Evolutionary conservation across 1,140 invertebrate genomes (phyloP), one percentile per base, ranked within the genome.

Genomic region (Drosophila burlai): DNA sequence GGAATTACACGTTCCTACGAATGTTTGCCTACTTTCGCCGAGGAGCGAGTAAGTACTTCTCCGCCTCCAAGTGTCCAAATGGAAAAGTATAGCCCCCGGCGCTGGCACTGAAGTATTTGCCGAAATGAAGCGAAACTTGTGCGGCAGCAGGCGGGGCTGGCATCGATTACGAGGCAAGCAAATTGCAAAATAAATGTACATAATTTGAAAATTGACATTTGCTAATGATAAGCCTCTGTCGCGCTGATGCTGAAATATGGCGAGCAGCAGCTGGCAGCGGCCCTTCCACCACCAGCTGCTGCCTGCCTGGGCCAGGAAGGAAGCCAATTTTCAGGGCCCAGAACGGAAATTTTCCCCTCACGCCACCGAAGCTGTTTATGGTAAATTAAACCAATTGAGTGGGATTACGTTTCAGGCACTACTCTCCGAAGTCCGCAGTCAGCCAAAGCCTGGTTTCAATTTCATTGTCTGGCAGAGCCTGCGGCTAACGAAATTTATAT

Each of bases 381-480:
- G 73, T 83, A 90, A 89, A 89, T 89, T 89, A 90, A 89, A 84
- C 84, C 84, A 89, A 90, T 89, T 90, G 84, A 84, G 78, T 76
- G 81, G 71, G 81, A 84, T 87, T 87, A 81, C 69, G 74, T 66
- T 65, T 45, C 13, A 43, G 69, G 43, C 64, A 60, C 61, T 58
- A 68, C 42, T 45, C 31, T 46, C 38, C 61, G n/a, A 24, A 49
- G 16, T 29, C 58, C 47, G 36, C 47, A 61, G 75, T 76, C 67
- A 40, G 49, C 47, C 45, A 24, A 55, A 46, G 58, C 74, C 75
- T 55, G 83, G 80, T 87, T 74, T 80, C 79, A 80, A 89, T 87
- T 87, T 83, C 73, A 87, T 83, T 87, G 76, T 61, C 80, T 72
- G 59, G 43, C 40, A 36, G 43, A 62, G 83, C 83, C 83, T 63